Percentiles rank a stretch among this genome's conserved stretches.
Evolutionary conservation across 2,113 vertebrate species (phyloP).

Genomic region (Propithecus coquereli): DNA sequence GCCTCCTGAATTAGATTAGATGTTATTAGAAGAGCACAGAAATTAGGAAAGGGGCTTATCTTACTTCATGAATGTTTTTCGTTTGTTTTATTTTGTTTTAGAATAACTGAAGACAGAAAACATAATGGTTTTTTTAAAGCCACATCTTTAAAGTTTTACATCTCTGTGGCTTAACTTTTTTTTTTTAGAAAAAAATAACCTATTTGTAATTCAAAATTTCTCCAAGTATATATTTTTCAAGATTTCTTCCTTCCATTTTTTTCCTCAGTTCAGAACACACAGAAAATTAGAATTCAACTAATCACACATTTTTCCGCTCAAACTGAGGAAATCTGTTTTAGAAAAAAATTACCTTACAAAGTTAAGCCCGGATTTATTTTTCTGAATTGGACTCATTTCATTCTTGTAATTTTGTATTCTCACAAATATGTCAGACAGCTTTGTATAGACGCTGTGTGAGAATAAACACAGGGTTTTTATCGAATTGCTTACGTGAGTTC

Average conservation of each 20-base stretch:
- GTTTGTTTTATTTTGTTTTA: background rate
- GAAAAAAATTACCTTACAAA: background rate
- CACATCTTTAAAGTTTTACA: background rate
- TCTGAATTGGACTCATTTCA: background rate
- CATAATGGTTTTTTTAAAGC: background rate
- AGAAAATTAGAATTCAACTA: conserved; percentile 22
- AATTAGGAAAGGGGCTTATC: background rate
- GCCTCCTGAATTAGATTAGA: background rate
- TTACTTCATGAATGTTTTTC: background rate
- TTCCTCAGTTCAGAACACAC: background rate
- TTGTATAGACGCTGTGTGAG: background rate
- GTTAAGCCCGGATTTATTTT: conserved; percentile 26
- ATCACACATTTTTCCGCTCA: conserved; percentile 1
- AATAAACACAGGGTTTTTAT: background rate
- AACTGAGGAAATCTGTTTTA: background rate
- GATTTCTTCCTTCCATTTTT: background rate
- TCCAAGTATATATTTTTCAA: background rate
- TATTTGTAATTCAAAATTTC: conserved; percentile 19
- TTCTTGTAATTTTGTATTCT: conserved; percentile 8
- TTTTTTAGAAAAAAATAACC: background rate
- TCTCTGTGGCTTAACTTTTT: background rate
- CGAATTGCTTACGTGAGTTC: background rate
- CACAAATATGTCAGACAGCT: background rate
- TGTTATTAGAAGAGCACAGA: background rate
- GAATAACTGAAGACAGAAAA: background rate